phyloP scores from a whole-genome alignment of 2,113 vertebrate species.

The Ictalurus punctatus region DNA sequence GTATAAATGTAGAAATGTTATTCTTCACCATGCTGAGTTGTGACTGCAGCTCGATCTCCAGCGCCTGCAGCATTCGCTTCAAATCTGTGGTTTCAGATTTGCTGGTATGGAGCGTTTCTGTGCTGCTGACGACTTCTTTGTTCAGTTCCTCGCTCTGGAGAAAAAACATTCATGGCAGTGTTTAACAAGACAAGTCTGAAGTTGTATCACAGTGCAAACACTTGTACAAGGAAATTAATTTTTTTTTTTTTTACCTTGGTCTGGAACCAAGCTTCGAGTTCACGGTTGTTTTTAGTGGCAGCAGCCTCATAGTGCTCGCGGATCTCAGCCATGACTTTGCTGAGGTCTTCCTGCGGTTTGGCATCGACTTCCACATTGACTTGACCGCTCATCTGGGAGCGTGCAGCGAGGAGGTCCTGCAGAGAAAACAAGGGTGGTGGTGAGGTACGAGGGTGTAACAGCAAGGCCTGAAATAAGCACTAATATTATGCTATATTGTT shows the following conservation, averaged over 20 bases:
- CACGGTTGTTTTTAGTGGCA: conserved; percentile 73
- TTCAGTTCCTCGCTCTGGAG: conserved; percentile 74
- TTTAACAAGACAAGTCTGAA: not conserved
- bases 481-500: too few species aligned
- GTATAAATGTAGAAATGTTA: not conserved
- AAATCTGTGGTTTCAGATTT: conserved; percentile 75
- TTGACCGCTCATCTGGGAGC: conserved; percentile 57
- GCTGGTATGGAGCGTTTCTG: conserved; percentile 70
- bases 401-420: conserved; percentile 57
- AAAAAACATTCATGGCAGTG: not conserved
- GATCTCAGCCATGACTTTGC: conserved; percentile 59
- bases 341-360: conserved; percentile 64
- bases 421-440: not conserved
- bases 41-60: conserved; percentile 83
- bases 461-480: too few species aligned
- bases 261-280: conserved; percentile 73
- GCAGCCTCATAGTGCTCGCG: conserved; percentile 78
- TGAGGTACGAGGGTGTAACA: not conserved
- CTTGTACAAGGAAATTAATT: not conserved
- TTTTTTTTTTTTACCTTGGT: conserved; percentile 67
- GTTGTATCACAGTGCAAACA: not conserved
- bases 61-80: conserved; percentile 70
- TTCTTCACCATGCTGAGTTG: conserved; percentile 73
- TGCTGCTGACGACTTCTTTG: conserved; percentile 71
- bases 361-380: conserved; percentile 72